These are phyloP conservation scores for Erpornis zantholeuca DNA, from an alignment of 2,113 vertebrate genomes.

Conservation along the genomic window DNA sequence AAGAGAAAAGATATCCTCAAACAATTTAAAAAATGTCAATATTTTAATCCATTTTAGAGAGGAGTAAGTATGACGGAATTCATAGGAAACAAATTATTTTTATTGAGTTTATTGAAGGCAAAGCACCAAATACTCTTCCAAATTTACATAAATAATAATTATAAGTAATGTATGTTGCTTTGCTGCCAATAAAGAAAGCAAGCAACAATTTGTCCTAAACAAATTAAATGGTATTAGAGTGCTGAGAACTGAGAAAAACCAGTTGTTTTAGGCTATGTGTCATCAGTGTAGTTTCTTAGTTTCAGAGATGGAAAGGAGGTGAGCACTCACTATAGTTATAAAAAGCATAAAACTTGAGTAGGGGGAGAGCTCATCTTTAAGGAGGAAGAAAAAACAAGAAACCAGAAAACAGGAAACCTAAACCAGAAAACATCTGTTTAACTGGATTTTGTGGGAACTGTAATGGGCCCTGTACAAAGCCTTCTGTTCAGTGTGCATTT, in stretches of 20 bases:
- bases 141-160: background rate
- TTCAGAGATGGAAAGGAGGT: background rate
- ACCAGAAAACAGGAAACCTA: background rate
- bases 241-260: background rate
- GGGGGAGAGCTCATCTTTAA: background rate
- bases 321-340: background rate
- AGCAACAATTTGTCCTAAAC: background rate
- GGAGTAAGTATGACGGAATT: background rate
- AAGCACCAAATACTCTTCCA: background rate
- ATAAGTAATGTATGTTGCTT: background rate
- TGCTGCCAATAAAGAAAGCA: background rate
- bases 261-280: background rate
- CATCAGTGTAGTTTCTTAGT: background rate
- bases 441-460: background rate
- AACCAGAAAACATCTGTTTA: background rate
- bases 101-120: background rate
- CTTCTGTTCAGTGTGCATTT: background rate
- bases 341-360: background rate
- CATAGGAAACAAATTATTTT: background rate
- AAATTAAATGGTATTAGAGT: background rate
- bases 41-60: background rate
- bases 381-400: background rate
- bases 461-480: background rate
- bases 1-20: background rate
- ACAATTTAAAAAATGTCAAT: background rate